Conservation (phyloP, 2,797 vertebrate genomes). For the Siniperca scherzeri region DNA sequence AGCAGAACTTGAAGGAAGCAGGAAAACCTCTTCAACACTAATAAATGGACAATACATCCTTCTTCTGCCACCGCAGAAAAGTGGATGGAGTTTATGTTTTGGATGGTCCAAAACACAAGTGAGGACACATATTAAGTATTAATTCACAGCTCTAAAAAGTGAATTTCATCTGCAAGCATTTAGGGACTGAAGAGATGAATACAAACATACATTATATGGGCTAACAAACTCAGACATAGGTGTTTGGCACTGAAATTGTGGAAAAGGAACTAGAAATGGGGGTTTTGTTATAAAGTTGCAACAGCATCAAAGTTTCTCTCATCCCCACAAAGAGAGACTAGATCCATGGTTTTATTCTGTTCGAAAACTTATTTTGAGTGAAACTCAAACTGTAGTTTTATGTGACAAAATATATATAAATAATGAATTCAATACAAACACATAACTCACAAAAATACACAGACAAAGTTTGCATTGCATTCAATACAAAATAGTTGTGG, state of each 20-base stretch:
- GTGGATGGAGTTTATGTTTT: not conserved
- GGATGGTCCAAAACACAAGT: too few species aligned
- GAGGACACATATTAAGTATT: not conserved
- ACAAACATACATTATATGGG: not conserved
- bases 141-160: not conserved
- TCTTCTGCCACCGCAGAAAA: not conserved
- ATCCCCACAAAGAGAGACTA: too few species aligned
- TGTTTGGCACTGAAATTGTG: not conserved
- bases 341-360: not conserved
- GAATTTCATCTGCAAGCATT: not conserved
- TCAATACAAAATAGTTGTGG: conserved; percentile 87
- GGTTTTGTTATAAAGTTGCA: not conserved
- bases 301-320: not conserved
- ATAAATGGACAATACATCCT: not conserved
- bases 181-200: not conserved
- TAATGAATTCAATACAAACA: not conserved
- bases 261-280: not conserved
- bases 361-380: not conserved
- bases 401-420: not conserved
- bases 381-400: not conserved
- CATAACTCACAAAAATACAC: conserved; percentile 44
- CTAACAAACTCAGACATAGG: not conserved
- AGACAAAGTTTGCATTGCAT: conserved; percentile 60
- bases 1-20: not conserved
- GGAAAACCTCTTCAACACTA: not conserved